Percentiles rank a stretch among this genome's conserved stretches.
These are phyloP conservation scores for Hylyphantes graminicola DNA, from an alignment of 1,140 invertebrate species.

Conservation along the genomic window DNA sequence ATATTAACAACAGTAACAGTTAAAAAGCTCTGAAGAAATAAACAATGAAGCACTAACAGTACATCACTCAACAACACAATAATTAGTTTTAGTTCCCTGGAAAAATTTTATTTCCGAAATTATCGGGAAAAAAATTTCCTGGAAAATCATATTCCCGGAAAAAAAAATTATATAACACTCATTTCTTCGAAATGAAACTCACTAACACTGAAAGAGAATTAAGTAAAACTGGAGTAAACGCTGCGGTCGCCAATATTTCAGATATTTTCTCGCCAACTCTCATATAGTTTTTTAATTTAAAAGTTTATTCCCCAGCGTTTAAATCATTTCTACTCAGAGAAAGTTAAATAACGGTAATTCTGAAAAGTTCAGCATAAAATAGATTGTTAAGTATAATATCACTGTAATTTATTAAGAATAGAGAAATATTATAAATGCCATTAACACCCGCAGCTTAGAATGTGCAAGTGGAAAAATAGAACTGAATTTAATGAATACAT, in stretches of 20 bases:
- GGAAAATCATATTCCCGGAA: constrained; percentile 8
- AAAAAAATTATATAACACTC: constrained; percentile 17
- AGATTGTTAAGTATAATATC: constrained; percentile 44
- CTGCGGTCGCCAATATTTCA: too few species aligned
- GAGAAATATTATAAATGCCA: background rate
- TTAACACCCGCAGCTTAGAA: background rate
- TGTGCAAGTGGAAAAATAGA: constrained; percentile 18
- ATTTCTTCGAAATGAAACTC: background rate
- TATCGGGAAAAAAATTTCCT: constrained; percentile 27
- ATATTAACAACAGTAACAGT: constrained; percentile 60
- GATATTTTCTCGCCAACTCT: too few species aligned
- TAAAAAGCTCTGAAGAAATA: constrained; percentile 59
- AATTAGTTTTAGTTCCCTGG: constrained; percentile 25
- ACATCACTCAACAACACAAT: constrained; percentile 50
- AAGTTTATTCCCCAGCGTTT: too few species aligned
- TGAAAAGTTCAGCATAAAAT: constrained; percentile 40
- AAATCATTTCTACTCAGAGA: background rate
- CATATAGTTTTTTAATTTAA: too few species aligned
- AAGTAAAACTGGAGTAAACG: too few species aligned
- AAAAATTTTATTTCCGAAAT: constrained; percentile 32
- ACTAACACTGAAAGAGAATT: constrained; percentile 33
- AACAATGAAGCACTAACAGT: constrained; percentile 59
- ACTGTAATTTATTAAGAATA: constrained; percentile 31
- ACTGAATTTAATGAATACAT: background rate
- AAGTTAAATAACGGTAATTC: constrained; percentile 14